Conservation (phyloP, 2,888 invertebrate genomes). For the Melolontha melolontha region DNA sequence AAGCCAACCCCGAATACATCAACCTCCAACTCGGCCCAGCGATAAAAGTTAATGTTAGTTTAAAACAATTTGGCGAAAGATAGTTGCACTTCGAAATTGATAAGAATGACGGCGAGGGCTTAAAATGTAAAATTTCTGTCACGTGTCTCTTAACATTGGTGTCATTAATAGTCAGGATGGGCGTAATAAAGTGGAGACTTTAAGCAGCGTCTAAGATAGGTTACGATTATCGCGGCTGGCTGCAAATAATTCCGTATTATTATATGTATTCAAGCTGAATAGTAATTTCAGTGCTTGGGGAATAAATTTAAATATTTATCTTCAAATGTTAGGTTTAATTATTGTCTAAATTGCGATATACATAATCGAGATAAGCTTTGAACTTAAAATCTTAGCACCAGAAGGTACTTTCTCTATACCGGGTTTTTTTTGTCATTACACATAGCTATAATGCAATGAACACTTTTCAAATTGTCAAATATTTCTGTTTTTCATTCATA, state of each 20-base stretch:
- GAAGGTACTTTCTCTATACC: too few relatives aligned
- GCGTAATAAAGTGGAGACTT: slow-evolving; percentile 5
- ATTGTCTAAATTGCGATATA: too few relatives aligned
- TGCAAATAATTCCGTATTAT: slow-evolving; percentile 10
- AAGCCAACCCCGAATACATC: slow-evolving; percentile 1
- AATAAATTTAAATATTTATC: too few relatives aligned
- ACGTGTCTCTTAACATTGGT: slow-evolving; percentile 6
- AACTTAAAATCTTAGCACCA: too few relatives aligned
- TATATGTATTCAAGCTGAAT: not conserved
- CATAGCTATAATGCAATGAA: too few relatives aligned
- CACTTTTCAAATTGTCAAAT: too few relatives aligned
- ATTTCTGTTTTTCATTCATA: too few relatives aligned
- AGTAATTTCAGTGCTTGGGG: too few relatives aligned
- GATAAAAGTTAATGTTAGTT: slow-evolving; percentile 21
- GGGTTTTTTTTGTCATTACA: too few relatives aligned
- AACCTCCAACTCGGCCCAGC: slow-evolving; percentile 11
- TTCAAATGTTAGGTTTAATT: too few relatives aligned
- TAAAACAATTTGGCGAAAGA: slow-evolving; percentile 25
- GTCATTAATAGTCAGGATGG: slow-evolving; percentile 10
- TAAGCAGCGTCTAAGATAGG: slow-evolving; percentile 13
- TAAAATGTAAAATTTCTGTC: slow-evolving; percentile 16
- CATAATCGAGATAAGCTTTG: too few relatives aligned
- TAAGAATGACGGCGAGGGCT: not conserved
- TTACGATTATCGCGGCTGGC: slow-evolving; percentile 7
- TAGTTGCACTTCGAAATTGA: slow-evolving; percentile 17